Evolutionary conservation across 2,888 invertebrate species (phyloP).

Genomic region (Agonopterix heracliana): DNA sequence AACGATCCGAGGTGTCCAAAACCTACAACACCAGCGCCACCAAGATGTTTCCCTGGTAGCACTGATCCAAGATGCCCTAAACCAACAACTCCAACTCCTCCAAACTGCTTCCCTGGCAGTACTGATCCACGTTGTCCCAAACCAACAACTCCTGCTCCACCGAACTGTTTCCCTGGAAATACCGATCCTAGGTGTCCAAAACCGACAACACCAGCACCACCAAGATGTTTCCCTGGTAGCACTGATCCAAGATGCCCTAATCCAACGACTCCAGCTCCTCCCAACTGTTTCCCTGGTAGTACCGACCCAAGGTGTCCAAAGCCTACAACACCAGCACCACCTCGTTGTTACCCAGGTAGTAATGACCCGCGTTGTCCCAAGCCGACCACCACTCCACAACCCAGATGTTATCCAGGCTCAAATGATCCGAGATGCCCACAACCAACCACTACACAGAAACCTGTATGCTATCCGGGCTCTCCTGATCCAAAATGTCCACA

Average conservation of each 20-base stretch:
- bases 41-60: conserved; percentile 19
- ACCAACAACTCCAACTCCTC: conserved; percentile 18
- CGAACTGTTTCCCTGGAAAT: conserved; percentile 14
- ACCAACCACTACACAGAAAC: conserved; percentile 15
- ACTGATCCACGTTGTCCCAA: conserved; percentile 33
- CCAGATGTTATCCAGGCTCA: conserved; percentile 27
- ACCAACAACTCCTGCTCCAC: conserved; percentile 10
- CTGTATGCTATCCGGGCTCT: conserved; percentile 17
- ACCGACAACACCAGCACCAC: conserved; percentile 24
- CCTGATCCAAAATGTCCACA: conserved; percentile 40
- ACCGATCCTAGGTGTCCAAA: conserved; percentile 17
- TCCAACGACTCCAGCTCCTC: conserved; percentile 22
- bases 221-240: conserved; percentile 21
- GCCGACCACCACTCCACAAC: conserved; percentile 31
- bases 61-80: conserved; percentile 31
- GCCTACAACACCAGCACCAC: conserved; percentile 18
- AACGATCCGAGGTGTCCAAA: conserved; percentile 34
- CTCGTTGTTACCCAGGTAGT: conserved; percentile 19
- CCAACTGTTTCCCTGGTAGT: conserved; percentile 22
- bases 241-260: conserved; percentile 25
- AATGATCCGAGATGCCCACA: conserved; percentile 32
- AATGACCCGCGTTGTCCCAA: conserved; percentile 14
- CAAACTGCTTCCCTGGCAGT: conserved; percentile 14
- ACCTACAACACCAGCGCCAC: conserved; percentile 20
- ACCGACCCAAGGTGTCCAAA: conserved; percentile 19